Base-by-base conservation (phyloP, 2,113 vertebrate species). In the Perognathus longimembris region DNA sequence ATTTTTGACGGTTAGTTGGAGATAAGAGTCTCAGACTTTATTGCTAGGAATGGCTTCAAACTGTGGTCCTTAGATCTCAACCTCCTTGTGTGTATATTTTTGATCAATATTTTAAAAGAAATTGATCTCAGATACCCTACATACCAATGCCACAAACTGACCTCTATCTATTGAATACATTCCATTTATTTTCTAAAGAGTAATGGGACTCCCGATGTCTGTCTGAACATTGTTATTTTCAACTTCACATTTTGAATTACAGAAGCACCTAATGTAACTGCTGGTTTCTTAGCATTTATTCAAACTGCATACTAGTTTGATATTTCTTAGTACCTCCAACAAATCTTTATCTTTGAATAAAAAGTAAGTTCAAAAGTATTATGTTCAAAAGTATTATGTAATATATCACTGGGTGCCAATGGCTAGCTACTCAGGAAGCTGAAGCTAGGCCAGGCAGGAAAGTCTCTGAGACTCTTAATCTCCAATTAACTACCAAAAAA, bases 161-260 rank as follows among this genome's bases (percentile, higher is more conserved):
- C 30, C 57, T 83, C 6, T 90, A 63, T 64, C 83, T 91, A 70
- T 77, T 83, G 87, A 75, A 15, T 45, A 67, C 28, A 21, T 90
- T 69, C 57, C 64, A 94, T 95, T 95, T 79, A 50, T 11, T 66
- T 67, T 78, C 90, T 63, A 83, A 79, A 95, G 66, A 95, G 66
- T 82, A 77, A 86, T 40, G 42, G 84, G 24, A 73, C 18, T 59
- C 17, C 4, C 66, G 28, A 81, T 89, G 95, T 80, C 80, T 57
- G 73, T 42, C 61, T 22, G 9, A 94, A 73, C 15, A 64, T 76
- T 77, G 18, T 86, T 96, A 84, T 89, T 87, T 95, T 86, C 57
- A 66, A 36, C 57, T 67, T 4, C 9, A 42, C 70, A 42, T 34
- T 90, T 91, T 93, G 66, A 85, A 82, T 85, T 95, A 67, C 26